Conservation (phyloP, 23 tunicate genomes). For the Styela plicata region DNA sequence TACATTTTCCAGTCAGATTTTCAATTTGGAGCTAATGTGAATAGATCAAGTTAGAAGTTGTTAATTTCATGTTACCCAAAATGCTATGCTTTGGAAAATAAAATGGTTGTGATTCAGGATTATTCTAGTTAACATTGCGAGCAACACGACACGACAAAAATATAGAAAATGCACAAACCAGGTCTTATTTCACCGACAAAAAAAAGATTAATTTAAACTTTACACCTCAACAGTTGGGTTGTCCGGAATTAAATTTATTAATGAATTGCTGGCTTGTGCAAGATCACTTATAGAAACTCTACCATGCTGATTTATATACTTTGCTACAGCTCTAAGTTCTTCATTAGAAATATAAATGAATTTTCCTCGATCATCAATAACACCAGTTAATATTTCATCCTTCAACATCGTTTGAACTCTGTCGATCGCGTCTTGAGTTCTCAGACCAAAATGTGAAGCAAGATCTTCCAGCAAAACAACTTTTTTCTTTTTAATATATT, state of each 20-base stretch:
- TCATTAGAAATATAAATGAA: constrained; percentile 85
- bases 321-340: constrained; percentile 76
- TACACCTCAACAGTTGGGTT: not conserved
- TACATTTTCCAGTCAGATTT: no score
- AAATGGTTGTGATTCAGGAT: no score
- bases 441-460: constrained; percentile 89
- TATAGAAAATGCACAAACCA: no score
- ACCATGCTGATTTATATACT: constrained; percentile 63
- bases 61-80: no score
- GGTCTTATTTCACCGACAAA: no score
- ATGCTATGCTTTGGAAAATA: no score
- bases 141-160: no score
- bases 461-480: constrained; percentile 86
- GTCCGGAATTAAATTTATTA: constrained; percentile 56
- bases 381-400: constrained; percentile 79
- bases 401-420: constrained; percentile 71
- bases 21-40: no score
- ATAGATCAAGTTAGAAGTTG: no score
- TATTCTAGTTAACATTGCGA: no score
- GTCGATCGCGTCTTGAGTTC: constrained; percentile 88
- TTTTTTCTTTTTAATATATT: constrained; percentile 64
- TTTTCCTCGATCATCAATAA: constrained; percentile 91
- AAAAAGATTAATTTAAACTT: no score
- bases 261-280: constrained; percentile 79
- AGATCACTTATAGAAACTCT: constrained; percentile 76